Conservation (phyloP, 2,888 invertebrate species). For the Liodrosophila aerea region DNA sequence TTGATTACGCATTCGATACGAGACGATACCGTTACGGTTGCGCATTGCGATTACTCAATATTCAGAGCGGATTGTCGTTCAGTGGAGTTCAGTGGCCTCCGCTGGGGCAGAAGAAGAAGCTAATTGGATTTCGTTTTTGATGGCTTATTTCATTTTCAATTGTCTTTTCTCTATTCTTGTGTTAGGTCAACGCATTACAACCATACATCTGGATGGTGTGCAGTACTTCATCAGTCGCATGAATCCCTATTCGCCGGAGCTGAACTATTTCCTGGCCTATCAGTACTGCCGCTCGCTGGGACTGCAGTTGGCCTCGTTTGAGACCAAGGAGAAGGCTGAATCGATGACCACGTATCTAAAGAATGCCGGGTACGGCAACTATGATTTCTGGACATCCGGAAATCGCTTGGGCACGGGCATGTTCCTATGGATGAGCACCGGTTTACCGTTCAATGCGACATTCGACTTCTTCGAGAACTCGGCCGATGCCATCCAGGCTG, state of each 20-base stretch:
- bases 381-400: conserved; percentile 94
- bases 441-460: conserved; percentile 93
- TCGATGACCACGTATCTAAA: conserved; percentile 91
- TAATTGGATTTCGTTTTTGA: conserved; percentile 5
- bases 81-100: conserved; percentile 49
- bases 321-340: conserved; percentile 93
- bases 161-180: neutral
- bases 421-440: conserved; percentile 95
- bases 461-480: conserved; percentile 90
- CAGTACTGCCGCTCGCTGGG: conserved; percentile 94
- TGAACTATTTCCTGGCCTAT: conserved; percentile 93
- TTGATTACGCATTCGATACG: conserved; percentile 58
- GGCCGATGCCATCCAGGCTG: conserved; percentile 82
- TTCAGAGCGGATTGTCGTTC: conserved; percentile 22
- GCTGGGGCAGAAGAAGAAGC: no score
- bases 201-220: conserved; percentile 92
- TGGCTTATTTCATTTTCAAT: neutral
- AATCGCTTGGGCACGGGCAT: conserved; percentile 93
- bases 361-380: conserved; percentile 92
- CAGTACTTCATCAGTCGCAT: conserved; percentile 93
- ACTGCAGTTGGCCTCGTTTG: conserved; percentile 91
- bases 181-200: conserved; percentile 92
- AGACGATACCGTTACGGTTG: conserved; percentile 59
- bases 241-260: conserved; percentile 93
- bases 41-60: conserved; percentile 52